These are phyloP conservation scores for Falco berigora DNA, from an alignment of 2,797 vertebrate genomes.

Conservation along the genomic window DNA sequence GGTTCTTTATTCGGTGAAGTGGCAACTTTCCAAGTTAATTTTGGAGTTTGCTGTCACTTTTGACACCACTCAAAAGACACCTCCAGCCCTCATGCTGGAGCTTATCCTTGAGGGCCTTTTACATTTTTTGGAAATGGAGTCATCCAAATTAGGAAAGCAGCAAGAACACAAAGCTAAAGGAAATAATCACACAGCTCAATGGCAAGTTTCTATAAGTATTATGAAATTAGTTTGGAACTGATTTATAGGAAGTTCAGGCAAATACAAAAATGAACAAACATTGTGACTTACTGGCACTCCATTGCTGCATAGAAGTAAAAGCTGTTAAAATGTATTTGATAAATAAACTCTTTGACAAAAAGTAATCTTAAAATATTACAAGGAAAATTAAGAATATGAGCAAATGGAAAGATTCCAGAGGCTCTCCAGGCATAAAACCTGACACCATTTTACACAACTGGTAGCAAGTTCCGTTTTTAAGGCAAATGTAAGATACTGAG, in stretches of 20 bases:
- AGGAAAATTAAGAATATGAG: background rate
- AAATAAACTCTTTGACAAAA: background rate
- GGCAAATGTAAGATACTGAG: background rate
- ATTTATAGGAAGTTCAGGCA: background rate
- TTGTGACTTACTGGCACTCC: background rate
- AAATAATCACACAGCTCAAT: background rate
- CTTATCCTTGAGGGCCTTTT: background rate
- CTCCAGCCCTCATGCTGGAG: background rate
- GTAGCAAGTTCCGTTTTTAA: background rate
- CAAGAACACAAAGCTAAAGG: background rate
- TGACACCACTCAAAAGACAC: background rate
- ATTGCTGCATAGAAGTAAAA: background rate
- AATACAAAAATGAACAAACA: background rate
- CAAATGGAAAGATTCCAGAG: background rate
- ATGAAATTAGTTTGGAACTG: background rate
- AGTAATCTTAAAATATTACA: background rate
- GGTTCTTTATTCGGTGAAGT: background rate
- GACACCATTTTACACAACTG: background rate
- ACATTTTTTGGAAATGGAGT: background rate
- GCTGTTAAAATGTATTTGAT: background rate
- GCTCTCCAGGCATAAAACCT: background rate
- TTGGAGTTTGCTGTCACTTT: background rate
- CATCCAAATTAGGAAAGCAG: background rate
- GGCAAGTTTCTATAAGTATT: background rate
- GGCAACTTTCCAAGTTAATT: background rate